Base-by-base conservation (phyloP, 2,888 invertebrate species). In the Papilio gigon region DNA sequence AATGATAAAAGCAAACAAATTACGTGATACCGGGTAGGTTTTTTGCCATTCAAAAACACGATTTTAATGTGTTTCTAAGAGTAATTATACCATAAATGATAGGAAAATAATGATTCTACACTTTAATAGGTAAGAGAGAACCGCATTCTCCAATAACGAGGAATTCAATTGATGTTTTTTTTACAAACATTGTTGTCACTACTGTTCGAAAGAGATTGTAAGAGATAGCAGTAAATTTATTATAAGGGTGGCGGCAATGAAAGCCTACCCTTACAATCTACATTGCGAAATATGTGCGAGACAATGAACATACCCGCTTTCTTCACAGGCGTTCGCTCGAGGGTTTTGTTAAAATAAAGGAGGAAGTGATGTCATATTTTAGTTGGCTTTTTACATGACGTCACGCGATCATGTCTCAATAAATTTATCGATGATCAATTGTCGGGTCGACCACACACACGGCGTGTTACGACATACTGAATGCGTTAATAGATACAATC, bases 371-470 rank as follows among this genome's bases (percentile, higher is more conserved):
- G 64, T 14, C 64, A 64, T 50, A 42, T 50, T 64, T 64, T 9
- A 6, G 61, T 30, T 17, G 25, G 37, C 40, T 42, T 64, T 64
- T 50, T 25, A 37, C 25, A 30, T 50, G 65, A 40, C 53, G 68
- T 47, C 63, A 63, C 37, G 22, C 35, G 56, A 17, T 33, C n/a
- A n/a, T n/a, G n/a, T n/a, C 60, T 53, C 60, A 68, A 65, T 60
- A 50, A 47, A 64, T 61, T 62, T 42, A 67, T 63, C 44, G 63
- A 59, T 17, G 37, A 30, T 42, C 40, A 68, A 68, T 68, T 60
- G 30, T 14, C n/a, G 4, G 50, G 30, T 22, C 58, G 65, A 62
- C 68, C 65, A 60, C 59, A 64, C 68, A 40, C 59, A 58, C 25
- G 35, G 27, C n/a, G 37, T 62, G 62, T 62, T 44, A 27, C 25